phyloP scores from a whole-genome alignment of 2,797 vertebrate genomes.

The Enteromius viviparus region DNA sequence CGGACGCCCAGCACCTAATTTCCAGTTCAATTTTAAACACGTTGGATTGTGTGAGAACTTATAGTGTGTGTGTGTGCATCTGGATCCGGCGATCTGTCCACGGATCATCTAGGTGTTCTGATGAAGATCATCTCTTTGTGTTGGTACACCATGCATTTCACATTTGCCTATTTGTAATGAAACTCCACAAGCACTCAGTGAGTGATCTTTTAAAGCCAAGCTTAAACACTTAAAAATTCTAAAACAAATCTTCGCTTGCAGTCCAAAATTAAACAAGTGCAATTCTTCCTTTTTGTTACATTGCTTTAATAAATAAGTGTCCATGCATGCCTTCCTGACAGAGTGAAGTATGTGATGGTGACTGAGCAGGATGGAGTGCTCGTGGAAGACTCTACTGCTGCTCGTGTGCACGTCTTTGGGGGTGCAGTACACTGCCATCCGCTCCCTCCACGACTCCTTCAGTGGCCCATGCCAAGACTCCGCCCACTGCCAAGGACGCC shows the following conservation, averaged over 20 bases:
- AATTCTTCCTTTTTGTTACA: background rate
- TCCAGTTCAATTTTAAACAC: no score
- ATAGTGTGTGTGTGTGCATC: no score
- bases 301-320: background rate
- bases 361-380: slow-evolving; percentile 80
- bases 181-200: slow-evolving; percentile 6
- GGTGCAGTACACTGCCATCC: slow-evolving; percentile 84
- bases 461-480: slow-evolving; percentile 74
- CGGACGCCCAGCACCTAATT: no score
- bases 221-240: background rate
- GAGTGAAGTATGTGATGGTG: slow-evolving; percentile 72
- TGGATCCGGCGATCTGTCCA: no score
- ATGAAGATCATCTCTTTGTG: no score
- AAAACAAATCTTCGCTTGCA: background rate
- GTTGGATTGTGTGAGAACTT: no score
- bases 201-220: slow-evolving; percentile 32
- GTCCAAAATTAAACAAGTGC: background rate
- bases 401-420: slow-evolving; percentile 80
- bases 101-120: no score
- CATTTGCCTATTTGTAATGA: slow-evolving; percentile 9
- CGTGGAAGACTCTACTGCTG: slow-evolving; percentile 83
- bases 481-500: slow-evolving; percentile 72
- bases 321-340: slow-evolving; percentile 41
- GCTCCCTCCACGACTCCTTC: slow-evolving; percentile 78
- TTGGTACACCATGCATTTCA: background rate